Evolutionary conservation across 2,797 vertebrate genomes (phyloP).

Genomic region (Aeoliscus strigatus): DNA sequence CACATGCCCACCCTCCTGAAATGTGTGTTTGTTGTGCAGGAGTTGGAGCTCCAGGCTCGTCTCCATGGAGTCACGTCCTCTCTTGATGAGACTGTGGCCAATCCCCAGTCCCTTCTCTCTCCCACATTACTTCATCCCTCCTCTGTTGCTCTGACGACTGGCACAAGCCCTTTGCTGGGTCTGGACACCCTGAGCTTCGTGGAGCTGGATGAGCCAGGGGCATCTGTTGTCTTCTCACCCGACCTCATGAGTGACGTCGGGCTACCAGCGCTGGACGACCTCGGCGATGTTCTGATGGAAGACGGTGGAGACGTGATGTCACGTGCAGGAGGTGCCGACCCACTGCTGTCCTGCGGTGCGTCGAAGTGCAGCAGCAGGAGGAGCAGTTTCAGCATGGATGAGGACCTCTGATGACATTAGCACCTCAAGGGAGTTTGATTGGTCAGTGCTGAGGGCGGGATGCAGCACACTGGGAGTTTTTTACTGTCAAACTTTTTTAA

Average conservation of each 20-base stretch:
- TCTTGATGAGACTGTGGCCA: constrained; percentile 9
- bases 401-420: constrained; percentile 66
- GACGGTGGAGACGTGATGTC: constrained; percentile 61
- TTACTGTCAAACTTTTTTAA: constrained; percentile 5
- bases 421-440: neutral
- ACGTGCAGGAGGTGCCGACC: constrained; percentile 69
- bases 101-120: constrained; percentile 49
- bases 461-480: neutral
- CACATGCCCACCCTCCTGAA: too few species aligned
- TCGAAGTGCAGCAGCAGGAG: constrained; percentile 80
- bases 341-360: constrained; percentile 79
- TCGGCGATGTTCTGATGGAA: constrained; percentile 79
- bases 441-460: constrained; percentile 3
- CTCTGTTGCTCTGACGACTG: constrained; percentile 41
- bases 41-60: constrained; percentile 84
- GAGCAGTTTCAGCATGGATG: constrained; percentile 86
- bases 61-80: constrained; percentile 68
- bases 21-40: constrained; percentile 59
- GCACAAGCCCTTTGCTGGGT: constrained; percentile 60
- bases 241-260: constrained; percentile 71
- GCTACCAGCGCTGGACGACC: constrained; percentile 65
- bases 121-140: constrained; percentile 50
- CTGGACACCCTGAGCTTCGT: constrained; percentile 75
- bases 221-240: constrained; percentile 64
- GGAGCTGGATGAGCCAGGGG: constrained; percentile 72